Conservation (phyloP, 2,113 vertebrate genomes). For the Corydoras sp. region DNA sequence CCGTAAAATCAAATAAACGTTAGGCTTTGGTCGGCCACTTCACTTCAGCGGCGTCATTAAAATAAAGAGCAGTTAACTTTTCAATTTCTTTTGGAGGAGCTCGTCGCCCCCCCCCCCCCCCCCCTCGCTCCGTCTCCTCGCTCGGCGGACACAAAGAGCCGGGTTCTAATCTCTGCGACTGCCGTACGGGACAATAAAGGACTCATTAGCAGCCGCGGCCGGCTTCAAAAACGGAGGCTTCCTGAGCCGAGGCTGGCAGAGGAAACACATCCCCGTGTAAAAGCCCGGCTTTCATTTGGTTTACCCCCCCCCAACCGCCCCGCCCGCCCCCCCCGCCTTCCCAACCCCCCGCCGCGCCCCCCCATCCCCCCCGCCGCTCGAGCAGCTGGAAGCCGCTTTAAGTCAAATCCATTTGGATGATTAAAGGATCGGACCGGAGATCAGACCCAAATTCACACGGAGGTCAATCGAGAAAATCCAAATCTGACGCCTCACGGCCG, state of each 20-base stretch:
- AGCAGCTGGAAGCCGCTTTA: too few species aligned
- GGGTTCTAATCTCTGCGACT: constrained; percentile 31
- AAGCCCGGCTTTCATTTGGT: constrained; percentile 1
- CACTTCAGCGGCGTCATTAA: constrained; percentile 10
- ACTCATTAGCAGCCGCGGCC: constrained; percentile 22
- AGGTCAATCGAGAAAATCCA: too few species aligned
- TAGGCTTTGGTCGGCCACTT: neutral
- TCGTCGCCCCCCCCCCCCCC: constrained; percentile 29
- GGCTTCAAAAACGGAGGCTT: constrained; percentile 26
- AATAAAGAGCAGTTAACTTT: constrained; percentile 11
- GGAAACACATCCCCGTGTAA: constrained; percentile 7
- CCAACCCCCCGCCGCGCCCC: too few species aligned
- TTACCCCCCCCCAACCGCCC: too few species aligned
- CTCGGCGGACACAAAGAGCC: constrained; percentile 6
- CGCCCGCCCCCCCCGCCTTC: neutral
- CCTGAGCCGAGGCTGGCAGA: constrained; percentile 9
- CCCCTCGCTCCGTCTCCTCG: neutral
- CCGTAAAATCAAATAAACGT: neutral
- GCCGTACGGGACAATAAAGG: constrained; percentile 23
- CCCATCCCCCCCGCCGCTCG: too few species aligned
- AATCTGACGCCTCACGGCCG: too few species aligned
- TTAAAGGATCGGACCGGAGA: too few species aligned
- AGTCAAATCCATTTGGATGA: too few species aligned
- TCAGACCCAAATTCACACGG: too few species aligned
- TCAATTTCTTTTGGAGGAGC: constrained; percentile 22